Evolutionary conservation across 2,797 vertebrate species (phyloP).

Genomic region (Cheirogaleus major): DNA sequence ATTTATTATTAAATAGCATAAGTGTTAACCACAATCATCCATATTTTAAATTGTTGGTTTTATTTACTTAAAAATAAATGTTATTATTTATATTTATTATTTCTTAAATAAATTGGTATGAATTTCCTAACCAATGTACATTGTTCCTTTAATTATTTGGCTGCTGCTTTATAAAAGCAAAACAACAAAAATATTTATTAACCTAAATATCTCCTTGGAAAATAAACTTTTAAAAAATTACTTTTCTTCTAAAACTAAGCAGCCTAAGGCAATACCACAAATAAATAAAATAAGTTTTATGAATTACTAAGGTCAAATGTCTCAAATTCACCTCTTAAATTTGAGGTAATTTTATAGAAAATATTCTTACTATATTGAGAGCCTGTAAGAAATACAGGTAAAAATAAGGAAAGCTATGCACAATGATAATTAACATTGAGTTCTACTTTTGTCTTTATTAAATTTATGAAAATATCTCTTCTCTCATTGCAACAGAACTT

Average conservation of each 20-base stretch:
- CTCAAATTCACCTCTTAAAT: neutral
- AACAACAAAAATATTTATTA: neutral
- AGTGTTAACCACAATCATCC: neutral
- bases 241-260: neutral
- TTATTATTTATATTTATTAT: neutral
- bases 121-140: neutral
- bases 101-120: neutral
- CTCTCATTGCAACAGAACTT: neutral
- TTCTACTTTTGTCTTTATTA: neutral
- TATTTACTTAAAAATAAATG: neutral
- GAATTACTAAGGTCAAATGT: neutral
- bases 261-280: neutral
- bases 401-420: neutral
- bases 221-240: neutral
- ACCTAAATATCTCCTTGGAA: neutral
- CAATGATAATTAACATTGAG: neutral
- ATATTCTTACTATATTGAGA: neutral
- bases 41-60: neutral
- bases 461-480: neutral
- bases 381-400: neutral
- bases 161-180: neutral
- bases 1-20: neutral
- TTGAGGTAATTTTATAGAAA: neutral
- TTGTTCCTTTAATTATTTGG: neutral
- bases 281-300: neutral